Evolutionary conservation across 1,140 invertebrate species (phyloP), one percentile per base, ranked within the genome.

Genomic region (Scaptodrosophila lebanonensis): DNA sequence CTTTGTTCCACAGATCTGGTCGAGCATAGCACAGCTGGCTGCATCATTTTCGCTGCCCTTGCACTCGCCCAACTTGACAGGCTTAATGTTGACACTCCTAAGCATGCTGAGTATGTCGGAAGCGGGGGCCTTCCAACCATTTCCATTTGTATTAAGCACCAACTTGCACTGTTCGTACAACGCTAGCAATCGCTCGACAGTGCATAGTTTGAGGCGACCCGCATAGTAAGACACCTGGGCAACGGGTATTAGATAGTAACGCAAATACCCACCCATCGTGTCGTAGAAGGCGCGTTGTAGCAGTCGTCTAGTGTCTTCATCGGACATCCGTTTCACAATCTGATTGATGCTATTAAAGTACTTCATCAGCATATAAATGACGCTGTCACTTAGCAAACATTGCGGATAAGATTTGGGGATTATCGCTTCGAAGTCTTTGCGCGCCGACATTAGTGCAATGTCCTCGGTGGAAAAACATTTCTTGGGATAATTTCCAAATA

Each of bases 381-480:
- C 15, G 32, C 25, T 39, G 8, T 82, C 76, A 27, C 25, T 18
- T 5, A 79, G 33, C 17, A 73, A 13, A 32, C n/a, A 32, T 0
- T 25, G 27, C 1, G 75, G 73, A 49, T 38, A 82, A 25, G 56
- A 44, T 27, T 69, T 79, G 8, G 73, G 73, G 20, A 79, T 11
- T 13, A 79, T 52, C 30, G 67, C 42, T 33, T 86, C 85, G 22
- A 87, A 85, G 15, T 86, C 69, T 33, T 18, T 54, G 4, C 85
- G 83, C 9, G 73, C 66, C 9, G 70, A 59, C 32, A 87, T 51
- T 1, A 86, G 13, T 0, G 71, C 67, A 11, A 87, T 62, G 7
- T 87, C 85, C 47, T 87, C 84, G 0, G 47, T 15, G 3, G 83
- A 75, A n/a, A 87, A 87, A 44, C 86, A 87, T 11, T 39, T 70